These are phyloP conservation scores for Ametastegia equiseti DNA, from an alignment of 2,888 invertebrate genomes.

Conservation along the genomic window DNA sequence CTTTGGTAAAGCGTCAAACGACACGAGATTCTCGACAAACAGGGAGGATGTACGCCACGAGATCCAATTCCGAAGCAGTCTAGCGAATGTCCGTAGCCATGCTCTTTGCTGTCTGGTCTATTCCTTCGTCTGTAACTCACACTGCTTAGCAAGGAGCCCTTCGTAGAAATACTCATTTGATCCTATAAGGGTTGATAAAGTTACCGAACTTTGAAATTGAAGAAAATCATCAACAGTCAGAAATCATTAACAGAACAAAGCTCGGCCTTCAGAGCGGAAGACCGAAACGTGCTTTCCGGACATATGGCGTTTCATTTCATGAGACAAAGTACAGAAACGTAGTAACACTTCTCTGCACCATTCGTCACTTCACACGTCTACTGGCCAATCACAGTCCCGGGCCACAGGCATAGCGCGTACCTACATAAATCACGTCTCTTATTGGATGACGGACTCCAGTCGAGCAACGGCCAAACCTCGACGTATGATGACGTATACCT, in stretches of 20 bases:
- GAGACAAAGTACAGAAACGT: not conserved
- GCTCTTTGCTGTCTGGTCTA: not conserved
- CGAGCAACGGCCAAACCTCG: slow-evolving; percentile 25
- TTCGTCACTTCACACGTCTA: slow-evolving; percentile 14
- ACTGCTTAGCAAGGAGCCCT: not conserved
- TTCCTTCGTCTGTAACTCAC: not conserved
- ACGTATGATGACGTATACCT: slow-evolving; percentile 28
- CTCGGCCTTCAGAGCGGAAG: not conserved
- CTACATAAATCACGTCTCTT: slow-evolving; percentile 11
- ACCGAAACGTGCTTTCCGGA: not conserved
- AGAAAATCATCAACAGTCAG: too few relatives aligned
- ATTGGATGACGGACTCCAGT: slow-evolving; percentile 21
- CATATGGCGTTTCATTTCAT: not conserved
- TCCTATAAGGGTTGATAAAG: not conserved
- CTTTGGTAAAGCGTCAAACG: not conserved
- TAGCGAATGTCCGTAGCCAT: slow-evolving; percentile 5
- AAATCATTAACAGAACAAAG: not conserved
- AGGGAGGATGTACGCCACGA: not conserved
- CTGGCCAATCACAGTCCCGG: not conserved
- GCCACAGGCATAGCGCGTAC: not conserved
- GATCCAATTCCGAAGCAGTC: slow-evolving; percentile 27
- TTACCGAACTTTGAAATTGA: too few relatives aligned
- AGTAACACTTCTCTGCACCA: not conserved
- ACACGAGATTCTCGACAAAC: not conserved
- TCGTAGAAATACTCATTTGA: not conserved